A percentile compares a stretch with the other conserved stretches of the same genome.
phyloP scores from a whole-genome alignment of 30 jellyfish, hydroid and myxozoan genomes.

The Sanderia malayensis region DNA sequence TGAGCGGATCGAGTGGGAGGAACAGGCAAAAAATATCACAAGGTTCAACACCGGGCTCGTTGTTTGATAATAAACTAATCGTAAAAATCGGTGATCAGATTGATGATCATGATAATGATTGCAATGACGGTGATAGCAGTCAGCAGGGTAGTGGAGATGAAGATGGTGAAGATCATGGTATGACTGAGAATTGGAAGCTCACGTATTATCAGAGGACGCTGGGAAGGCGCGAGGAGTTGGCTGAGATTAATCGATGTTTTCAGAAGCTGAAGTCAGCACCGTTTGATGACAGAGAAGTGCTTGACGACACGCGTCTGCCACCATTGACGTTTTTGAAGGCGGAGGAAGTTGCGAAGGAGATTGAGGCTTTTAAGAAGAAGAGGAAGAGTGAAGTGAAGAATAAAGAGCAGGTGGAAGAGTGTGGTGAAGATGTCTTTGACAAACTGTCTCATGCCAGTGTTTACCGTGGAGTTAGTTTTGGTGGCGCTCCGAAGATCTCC shows the following conservation, averaged over 20 bases:
- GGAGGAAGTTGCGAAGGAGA: slow-evolving; percentile 59
- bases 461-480: slow-evolving; percentile 58
- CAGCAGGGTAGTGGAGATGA: neutral
- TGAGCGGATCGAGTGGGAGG: slow-evolving; percentile 10
- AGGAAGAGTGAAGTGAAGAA: neutral
- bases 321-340: slow-evolving; percentile 47
- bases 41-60: neutral
- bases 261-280: slow-evolving; percentile 48
- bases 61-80: neutral
- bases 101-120: too few relatives aligned
- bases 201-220: slow-evolving; percentile 69
- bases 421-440: neutral
- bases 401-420: neutral
- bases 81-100: too few relatives aligned
- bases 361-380: slow-evolving; percentile 5
- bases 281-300: slow-evolving; percentile 21
- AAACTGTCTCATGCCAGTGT: slow-evolving; percentile 36
- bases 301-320: slow-evolving; percentile 13
- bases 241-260: slow-evolving; percentile 55
- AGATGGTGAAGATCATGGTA: slow-evolving; percentile 16
- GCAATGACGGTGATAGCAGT: neutral
- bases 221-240: slow-evolving; percentile 57
- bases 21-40: slow-evolving; percentile 1
- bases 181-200: slow-evolving; percentile 72
- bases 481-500: slow-evolving; percentile 43